Evolutionary conservation across 2,797 vertebrate species (phyloP).

Genomic region (Lagorchestes hirsutus): DNA sequence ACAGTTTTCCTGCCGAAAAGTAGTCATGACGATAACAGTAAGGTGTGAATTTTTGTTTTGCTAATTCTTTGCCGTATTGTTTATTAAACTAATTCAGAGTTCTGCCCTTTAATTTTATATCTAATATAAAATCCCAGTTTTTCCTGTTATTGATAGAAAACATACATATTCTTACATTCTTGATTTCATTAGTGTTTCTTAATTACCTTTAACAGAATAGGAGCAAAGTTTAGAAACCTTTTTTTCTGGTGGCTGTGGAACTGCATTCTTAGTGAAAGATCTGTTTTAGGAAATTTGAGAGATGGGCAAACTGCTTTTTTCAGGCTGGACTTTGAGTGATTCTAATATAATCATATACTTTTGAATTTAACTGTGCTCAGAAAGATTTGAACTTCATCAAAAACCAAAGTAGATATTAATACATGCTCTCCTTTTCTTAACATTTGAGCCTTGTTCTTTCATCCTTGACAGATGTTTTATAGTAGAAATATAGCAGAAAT

Average conservation of each 20-base stretch:
- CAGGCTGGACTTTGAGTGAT: constrained; percentile 8
- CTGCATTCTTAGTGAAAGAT: not conserved
- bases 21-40: not conserved
- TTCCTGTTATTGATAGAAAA: not conserved
- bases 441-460: not conserved
- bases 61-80: not conserved
- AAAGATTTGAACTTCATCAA: constrained; percentile 6
- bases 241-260: not conserved
- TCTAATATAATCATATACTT: not conserved
- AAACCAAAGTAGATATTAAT: not conserved
- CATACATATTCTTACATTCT: rapidly evolving
- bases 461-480: constrained; percentile 28
- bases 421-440: constrained; percentile 3
- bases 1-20: not conserved
- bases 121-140: not conserved
- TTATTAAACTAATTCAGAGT: not conserved
- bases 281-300: not conserved
- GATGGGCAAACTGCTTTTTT: not conserved
- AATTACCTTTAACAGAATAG: not conserved
- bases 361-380: not conserved
- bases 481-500: constrained; percentile 10
- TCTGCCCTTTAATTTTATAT: not conserved
- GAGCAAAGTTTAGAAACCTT: not conserved
- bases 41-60: not conserved
- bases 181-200: not conserved